Evolutionary conservation across 2,113 vertebrate genomes (phyloP).

Genomic region (Steatornis caripensis): DNA sequence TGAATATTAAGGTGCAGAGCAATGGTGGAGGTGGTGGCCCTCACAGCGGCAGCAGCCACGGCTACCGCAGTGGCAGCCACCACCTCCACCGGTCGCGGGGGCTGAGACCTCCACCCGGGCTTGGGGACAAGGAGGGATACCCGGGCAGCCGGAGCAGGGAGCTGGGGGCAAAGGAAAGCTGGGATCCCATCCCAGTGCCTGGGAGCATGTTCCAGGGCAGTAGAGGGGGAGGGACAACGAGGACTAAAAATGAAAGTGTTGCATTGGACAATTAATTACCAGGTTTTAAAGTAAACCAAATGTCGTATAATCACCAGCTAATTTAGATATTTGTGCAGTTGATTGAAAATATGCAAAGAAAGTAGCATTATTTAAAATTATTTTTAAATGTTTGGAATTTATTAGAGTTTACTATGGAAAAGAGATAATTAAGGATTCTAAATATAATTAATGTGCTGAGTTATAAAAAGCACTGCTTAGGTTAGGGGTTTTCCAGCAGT

Average conservation of each 20-base stretch:
- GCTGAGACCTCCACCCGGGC: not conserved
- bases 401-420: slow-evolving; percentile 32
- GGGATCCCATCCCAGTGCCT: not conserved
- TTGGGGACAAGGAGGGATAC: not conserved
- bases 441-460: slow-evolving; percentile 52
- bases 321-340: slow-evolving; percentile 57
- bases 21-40: not conserved
- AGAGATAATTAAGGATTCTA: slow-evolving; percentile 60
- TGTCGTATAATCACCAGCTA: not conserved
- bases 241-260: not conserved
- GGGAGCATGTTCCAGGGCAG: not conserved
- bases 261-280: not conserved
- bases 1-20: not conserved
- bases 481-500: slow-evolving; percentile 52
- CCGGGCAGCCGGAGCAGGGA: rapidly evolving
- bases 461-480: slow-evolving; percentile 56
- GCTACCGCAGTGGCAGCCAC: rapidly evolving
- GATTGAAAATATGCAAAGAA: slow-evolving; percentile 63
- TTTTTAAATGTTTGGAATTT: slow-evolving; percentile 57
- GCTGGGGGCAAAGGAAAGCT: not conserved
- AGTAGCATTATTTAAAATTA: slow-evolving; percentile 48
- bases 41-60: not conserved
- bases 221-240: not conserved
- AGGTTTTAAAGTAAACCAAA: not conserved
- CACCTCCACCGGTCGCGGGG: rapidly evolving